Conservation (phyloP, 2,113 vertebrate species). For the Phalacrocorax carbo region DNA sequence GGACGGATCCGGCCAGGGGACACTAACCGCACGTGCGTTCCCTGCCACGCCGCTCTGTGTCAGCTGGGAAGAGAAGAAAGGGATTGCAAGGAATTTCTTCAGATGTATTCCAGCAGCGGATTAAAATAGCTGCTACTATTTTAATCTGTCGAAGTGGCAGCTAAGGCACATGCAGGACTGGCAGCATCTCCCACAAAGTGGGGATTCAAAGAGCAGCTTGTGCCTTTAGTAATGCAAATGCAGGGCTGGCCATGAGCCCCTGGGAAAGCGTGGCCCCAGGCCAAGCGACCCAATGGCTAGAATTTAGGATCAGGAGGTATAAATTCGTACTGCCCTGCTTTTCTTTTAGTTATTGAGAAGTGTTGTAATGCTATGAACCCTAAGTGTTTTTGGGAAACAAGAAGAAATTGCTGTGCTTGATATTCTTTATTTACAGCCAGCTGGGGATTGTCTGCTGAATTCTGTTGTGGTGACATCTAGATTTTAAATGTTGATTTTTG, state of each 20-base stretch:
- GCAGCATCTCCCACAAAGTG: neutral
- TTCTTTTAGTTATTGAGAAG: neutral
- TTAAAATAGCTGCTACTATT: conserved; percentile 62
- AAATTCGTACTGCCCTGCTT: neutral
- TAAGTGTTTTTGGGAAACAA: neutral
- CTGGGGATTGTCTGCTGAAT: neutral
- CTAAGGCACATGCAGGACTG: neutral
- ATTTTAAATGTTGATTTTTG: neutral
- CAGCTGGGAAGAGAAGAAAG: neutral
- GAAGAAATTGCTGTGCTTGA: neutral
- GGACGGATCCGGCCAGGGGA: neutral
- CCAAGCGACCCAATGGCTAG: neutral
- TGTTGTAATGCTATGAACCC: neutral
- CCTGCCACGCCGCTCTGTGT: neutral
- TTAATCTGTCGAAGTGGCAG: neutral
- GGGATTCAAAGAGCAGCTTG: neutral
- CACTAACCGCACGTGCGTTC: neutral
- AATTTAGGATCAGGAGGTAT: neutral
- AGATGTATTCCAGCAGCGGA: neutral
- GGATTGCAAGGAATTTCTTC: neutral
- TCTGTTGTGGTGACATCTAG: neutral
- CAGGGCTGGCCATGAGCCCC: neutral
- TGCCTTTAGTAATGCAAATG: neutral
- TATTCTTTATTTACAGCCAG: neutral
- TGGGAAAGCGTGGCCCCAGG: neutral